Evolutionary conservation across 2,888 invertebrate genomes (phyloP).

Genomic region (Glyphotaelius pellucidus): DNA sequence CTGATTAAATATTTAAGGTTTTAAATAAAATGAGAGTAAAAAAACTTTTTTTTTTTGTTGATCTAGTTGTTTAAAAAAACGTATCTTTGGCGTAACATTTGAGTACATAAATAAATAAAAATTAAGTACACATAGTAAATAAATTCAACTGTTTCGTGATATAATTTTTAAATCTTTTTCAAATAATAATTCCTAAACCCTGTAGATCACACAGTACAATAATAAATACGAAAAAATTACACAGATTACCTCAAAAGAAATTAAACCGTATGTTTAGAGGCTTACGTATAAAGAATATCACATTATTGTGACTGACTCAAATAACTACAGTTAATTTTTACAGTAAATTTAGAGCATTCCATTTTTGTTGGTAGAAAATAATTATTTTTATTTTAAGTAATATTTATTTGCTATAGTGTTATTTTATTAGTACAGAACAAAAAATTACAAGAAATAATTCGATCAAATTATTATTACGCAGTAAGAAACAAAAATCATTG

Average conservation of each 20-base stretch:
- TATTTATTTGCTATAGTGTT: background rate
- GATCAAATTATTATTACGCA: background rate
- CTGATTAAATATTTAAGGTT: background rate
- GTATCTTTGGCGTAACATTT: constrained; percentile 15
- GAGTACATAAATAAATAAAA: constrained; percentile 10
- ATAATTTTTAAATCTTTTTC: background rate
- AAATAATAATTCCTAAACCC: constrained; percentile 2
- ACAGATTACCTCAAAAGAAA: background rate
- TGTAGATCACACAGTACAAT: background rate
- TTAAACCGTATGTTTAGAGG: background rate
- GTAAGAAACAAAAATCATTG: background rate
- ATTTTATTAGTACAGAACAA: background rate
- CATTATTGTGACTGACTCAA: background rate
- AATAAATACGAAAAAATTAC: background rate
- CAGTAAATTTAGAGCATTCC: background rate
- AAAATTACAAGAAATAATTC: background rate
- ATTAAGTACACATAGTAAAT: background rate
- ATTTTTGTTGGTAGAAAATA: background rate
- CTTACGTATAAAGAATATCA: background rate
- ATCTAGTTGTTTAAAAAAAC: background rate
- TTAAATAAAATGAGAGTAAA: background rate
- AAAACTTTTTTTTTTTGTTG: background rate
- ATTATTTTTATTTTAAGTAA: background rate
- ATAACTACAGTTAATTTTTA: background rate
- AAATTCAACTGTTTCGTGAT: background rate